Conservation (phyloP, 30 jellyfish, hydroid and myxozoan species). For the Chironex yamaguchii region DNA sequence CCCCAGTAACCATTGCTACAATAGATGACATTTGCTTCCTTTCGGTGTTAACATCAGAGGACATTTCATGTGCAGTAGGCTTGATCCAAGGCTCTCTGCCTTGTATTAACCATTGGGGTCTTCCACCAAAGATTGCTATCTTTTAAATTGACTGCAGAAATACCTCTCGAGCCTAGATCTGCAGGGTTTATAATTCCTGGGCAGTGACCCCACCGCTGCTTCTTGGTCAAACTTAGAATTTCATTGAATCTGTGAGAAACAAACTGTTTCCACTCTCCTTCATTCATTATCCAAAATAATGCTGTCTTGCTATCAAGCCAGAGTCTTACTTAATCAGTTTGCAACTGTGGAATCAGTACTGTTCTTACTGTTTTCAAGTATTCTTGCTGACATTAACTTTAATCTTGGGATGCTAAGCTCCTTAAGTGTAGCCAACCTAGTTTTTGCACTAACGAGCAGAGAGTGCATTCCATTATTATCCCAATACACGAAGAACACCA, state of each 20-base stretch:
- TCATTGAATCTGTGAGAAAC: constrained; percentile 13
- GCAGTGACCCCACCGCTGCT: not conserved
- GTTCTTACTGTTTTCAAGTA: not conserved
- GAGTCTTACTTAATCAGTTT: not conserved
- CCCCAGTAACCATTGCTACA: not conserved
- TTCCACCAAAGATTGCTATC: constrained; percentile 46
- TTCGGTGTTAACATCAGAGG: not conserved
- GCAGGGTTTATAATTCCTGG: constrained; percentile 46
- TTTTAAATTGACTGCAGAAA: constrained; percentile 19
- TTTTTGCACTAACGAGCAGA: too few relatives aligned
- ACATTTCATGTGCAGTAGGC: not conserved
- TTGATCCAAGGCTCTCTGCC: constrained; percentile 22
- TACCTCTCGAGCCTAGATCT: constrained; percentile 48
- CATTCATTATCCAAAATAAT: not conserved
- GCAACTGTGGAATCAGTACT: constrained; percentile 8
- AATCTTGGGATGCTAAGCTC: constrained; percentile 23
- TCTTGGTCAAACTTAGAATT: not conserved
- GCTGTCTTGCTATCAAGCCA: constrained; percentile 14
- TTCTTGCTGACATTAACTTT: not conserved
- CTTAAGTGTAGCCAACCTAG: too few relatives aligned
- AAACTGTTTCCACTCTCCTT: constrained; percentile 28
- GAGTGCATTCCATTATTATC: not conserved
- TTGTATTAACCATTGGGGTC: constrained; percentile 13
- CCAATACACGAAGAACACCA: not conserved
- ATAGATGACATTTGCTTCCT: not conserved